Percentiles rank a stretch among this genome's conserved stretches.
phyloP scores from a whole-genome alignment of 2,113 vertebrate species.

The Paedocypris sp. region DNA sequence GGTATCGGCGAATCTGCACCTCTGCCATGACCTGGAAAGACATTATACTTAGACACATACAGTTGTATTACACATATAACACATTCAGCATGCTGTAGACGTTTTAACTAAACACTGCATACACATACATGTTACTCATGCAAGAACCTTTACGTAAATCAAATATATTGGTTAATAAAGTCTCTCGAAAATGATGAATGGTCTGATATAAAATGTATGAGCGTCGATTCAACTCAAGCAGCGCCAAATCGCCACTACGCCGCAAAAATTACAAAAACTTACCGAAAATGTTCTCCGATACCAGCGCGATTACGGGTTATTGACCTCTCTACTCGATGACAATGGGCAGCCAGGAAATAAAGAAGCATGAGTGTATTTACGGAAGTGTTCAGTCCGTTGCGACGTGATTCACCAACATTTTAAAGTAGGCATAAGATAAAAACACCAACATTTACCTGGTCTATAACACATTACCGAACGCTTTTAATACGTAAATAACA shows the following conservation, averaged over 20 bases:
- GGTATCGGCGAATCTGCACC: slow-evolving; percentile 56
- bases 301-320: background rate
- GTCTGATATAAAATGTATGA: too few relatives aligned
- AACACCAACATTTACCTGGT: too few relatives aligned
- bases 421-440: too few relatives aligned
- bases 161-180: too few relatives aligned
- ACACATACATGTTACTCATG: too few relatives aligned
- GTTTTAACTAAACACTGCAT: too few relatives aligned
- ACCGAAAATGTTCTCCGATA: background rate
- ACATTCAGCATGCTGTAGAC: background rate
- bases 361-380: background rate
- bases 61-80: background rate
- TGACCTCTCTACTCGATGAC: background rate
- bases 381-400: background rate
- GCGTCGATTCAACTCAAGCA: background rate
- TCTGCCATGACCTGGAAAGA: slow-evolving; percentile 45
- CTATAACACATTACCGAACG: too few relatives aligned
- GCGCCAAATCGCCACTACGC: background rate
- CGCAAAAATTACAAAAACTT: background rate
- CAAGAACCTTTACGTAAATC: too few relatives aligned
- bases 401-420: too few relatives aligned
- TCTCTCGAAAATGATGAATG: too few relatives aligned
- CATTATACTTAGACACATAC: background rate
- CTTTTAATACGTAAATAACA: too few relatives aligned
- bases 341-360: background rate